phyloP scores from a whole-genome alignment of 2,113 vertebrate species.

The Taxidea taxus region DNA sequence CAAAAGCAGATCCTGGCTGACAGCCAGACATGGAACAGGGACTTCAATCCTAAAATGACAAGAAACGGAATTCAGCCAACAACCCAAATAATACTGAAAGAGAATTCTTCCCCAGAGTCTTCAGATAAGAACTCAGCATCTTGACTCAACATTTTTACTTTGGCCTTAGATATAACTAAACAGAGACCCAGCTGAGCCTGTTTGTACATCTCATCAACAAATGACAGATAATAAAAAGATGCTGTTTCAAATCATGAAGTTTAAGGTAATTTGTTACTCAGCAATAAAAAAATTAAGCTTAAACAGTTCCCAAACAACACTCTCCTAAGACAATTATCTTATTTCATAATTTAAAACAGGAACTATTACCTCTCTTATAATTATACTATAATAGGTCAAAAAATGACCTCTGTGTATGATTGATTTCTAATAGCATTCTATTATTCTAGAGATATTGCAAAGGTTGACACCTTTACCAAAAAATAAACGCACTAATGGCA shows the following conservation, averaged over 20 bases:
- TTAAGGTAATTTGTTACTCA: background rate
- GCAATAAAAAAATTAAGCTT: background rate
- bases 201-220: background rate
- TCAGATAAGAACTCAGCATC: background rate
- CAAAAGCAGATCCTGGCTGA: background rate
- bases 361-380: conserved; percentile 45
- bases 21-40: background rate
- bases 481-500: conserved; percentile 74
- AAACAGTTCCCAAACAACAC: conserved; percentile 56
- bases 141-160: background rate
- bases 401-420: conserved; percentile 60
- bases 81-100: background rate
- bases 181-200: background rate
- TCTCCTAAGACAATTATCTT: conserved; percentile 85
- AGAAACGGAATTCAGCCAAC: background rate
- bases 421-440: conserved; percentile 52
- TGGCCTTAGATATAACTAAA: background rate
- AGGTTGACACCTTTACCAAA: conserved; percentile 61
- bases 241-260: background rate
- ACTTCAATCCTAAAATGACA: background rate
- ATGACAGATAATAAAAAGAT: background rate
- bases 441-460: conserved; percentile 69
- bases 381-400: conserved; percentile 1
- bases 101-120: background rate
- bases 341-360: conserved; percentile 79